Evolutionary conservation across 2,888 invertebrate genomes (phyloP), one percentile per base, ranked within the genome.

Genomic region (Venusia cambrica): DNA sequence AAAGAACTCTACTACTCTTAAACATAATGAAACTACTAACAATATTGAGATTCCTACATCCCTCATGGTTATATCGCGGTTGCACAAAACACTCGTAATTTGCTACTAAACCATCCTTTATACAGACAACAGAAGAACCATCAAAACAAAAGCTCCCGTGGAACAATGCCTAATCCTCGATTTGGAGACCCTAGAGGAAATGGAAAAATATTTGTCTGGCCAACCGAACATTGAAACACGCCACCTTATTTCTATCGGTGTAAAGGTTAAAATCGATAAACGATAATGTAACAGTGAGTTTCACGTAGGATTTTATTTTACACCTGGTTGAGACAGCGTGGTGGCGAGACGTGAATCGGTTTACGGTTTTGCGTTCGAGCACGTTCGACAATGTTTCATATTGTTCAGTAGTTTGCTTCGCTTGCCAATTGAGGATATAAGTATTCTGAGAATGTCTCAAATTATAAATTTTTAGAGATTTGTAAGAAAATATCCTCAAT

Each of bases 171-270:
- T 80, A 79, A 83, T 80, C 77, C 80, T 66, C 76, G 58, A 69
- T 75, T 73, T 65, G 66, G 69, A 63, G 64, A 59, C 71, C 57
- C 64, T 62, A 45, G 65, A 68, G 73, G 60, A 76, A 85, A 84
- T 81, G 77, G 77, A 80, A 84, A 85, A 83, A 84, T 85, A 85
- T 85, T 81, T 78, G 84, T 85, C 84, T 84, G 84, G 70, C 49
- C 58, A 45, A 57, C 14, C 8, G 45, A 48, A 54, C 44, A 3
- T 14, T 14, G 12, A 26, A 12, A 33, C 11, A 22, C 15, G 16
- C 18, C 19, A 41, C 44, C 41, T 21, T 38, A 22, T 13, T 7
- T 0, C 5, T 5, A 12, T 20, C 1, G 13, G 1, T 1, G 28
- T 30, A 46, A 19, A 21, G 43, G 32, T 34, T n/a, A 38, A 18